Conservation (phyloP, 2,113 vertebrate species). For the Ascaphus truei region DNA sequence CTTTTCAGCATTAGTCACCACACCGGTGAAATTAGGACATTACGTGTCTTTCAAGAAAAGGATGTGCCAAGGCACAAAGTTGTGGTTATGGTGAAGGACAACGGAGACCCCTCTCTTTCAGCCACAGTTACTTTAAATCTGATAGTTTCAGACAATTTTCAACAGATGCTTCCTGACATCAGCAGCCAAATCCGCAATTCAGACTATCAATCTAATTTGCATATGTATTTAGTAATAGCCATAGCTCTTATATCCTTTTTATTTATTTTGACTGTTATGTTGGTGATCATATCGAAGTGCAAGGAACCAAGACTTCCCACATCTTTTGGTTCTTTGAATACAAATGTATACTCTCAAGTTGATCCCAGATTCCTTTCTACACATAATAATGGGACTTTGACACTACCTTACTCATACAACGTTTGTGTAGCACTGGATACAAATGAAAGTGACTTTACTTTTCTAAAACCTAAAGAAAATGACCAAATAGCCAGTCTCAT, state of each 20-base stretch:
- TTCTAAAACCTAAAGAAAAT: conserved; percentile 35
- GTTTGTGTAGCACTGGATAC: conserved; percentile 22
- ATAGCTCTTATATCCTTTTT: conserved; percentile 43
- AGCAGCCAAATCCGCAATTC: neutral
- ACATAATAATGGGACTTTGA: conserved; percentile 44
- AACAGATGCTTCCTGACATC: conserved; percentile 39
- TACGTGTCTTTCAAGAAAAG: conserved; percentile 34
- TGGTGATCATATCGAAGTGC: conserved; percentile 51
- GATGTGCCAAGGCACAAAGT: too few relatives aligned
- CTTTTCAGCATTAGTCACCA: conserved; percentile 28
- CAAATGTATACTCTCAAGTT: neutral
- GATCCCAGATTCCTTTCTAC: conserved; percentile 44
- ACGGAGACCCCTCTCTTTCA: too few relatives aligned
- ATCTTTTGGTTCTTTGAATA: conserved; percentile 26
- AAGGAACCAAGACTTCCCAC: conserved; percentile 59
- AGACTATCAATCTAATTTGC: conserved; percentile 14
- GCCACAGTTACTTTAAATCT: conserved; percentile 11
- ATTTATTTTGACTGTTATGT: conserved; percentile 38
- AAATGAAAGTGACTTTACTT: conserved; percentile 36
- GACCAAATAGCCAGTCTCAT: conserved; percentile 32
- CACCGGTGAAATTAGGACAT: conserved; percentile 4
- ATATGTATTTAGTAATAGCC: conserved; percentile 43
- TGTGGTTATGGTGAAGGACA: too few relatives aligned
- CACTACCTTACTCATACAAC: conserved; percentile 47
- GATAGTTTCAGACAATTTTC: conserved; percentile 46